These are phyloP conservation scores for Galerucella pusilla DNA, from an alignment of 2,888 invertebrate genomes.

Conservation along the genomic window DNA sequence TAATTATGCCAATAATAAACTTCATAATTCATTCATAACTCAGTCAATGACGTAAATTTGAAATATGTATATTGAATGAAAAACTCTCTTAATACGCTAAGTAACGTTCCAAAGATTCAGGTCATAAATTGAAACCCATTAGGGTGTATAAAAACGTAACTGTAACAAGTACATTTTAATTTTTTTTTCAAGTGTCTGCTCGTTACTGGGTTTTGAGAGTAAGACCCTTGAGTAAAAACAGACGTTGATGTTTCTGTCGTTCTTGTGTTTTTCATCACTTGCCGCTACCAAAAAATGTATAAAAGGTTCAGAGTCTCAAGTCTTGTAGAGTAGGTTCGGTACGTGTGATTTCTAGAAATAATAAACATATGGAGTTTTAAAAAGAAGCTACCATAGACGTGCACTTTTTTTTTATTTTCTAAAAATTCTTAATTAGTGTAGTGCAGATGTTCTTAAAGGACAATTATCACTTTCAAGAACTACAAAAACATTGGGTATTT, in stretches of 20 bases:
- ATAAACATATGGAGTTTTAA: conserved; percentile 39
- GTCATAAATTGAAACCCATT: conserved; percentile 36
- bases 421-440: neutral
- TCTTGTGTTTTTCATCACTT: conserved; percentile 46
- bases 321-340: conserved; percentile 26
- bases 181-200: conserved; percentile 42
- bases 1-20: no score
- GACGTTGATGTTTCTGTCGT: conserved; percentile 37
- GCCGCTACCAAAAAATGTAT: conserved; percentile 47
- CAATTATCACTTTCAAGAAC: no score
- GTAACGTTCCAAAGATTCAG: neutral
- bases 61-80: neutral
- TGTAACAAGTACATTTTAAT: conserved; percentile 44
- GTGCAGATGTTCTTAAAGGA: neutral
- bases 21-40: no score
- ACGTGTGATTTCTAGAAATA: conserved; percentile 35
- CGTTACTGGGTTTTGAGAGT: conserved; percentile 38
- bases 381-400: conserved; percentile 13
- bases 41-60: neutral
- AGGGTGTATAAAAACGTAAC: conserved; percentile 37
- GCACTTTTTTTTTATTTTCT: neutral
- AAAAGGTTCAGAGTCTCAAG: conserved; percentile 39
- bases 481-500: no score
- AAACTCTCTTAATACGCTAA: neutral
- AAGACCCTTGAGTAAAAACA: conserved; percentile 43